Base-by-base conservation (phyloP, 2,888 invertebrate genomes). In the Petrolisthes cinctipes region DNA sequence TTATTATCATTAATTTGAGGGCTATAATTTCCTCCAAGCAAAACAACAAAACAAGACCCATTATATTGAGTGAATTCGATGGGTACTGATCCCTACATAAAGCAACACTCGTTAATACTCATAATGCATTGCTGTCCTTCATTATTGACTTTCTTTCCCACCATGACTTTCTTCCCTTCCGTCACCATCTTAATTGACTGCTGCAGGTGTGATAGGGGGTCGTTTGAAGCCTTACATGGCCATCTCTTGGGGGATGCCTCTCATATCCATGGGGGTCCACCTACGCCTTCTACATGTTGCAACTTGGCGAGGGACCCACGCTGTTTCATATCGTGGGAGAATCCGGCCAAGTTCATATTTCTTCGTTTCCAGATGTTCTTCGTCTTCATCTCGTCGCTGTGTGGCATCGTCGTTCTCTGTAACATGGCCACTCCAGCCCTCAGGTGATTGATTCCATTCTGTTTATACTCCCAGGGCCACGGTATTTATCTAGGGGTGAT, bases 201-300 rank as follows among this genome's bases (percentile, higher is more conserved):
- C 23, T 9, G 9, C 86, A 88, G 91, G 91, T 51, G 86, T 89
- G 71, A 89, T 91, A n/a, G 90, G 91, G 4, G 91, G 91, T 6
- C 84, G 83, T 20, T 85, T 91, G 20, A 80, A 76, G 17, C 73
- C 86, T 51, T 91, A 91, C 86, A 57, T 85, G 5, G 57, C 86
- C 56, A 82, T 91, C 20, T 79, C 89, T 11, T 91, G 91, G 90
- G 90, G 91, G 23, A 1, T 89, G 37, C 82, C 91, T 4, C 68
- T 91, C 66, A 37, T 89, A 56, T 83, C 86, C 11, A 61, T 90
- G 51, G 91, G 91, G 91, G 11, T 66, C 89, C 5, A 86, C 86
- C 51, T 89, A 66, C 79, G n/a, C 86, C 17, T 75, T 84, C 51
- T 90, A 80, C 83, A 37, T 37, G 37, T 37, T 37, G 2, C 37